phyloP scores from a whole-genome alignment of 2,888 invertebrate species.

The Trichogramma evanescens region DNA sequence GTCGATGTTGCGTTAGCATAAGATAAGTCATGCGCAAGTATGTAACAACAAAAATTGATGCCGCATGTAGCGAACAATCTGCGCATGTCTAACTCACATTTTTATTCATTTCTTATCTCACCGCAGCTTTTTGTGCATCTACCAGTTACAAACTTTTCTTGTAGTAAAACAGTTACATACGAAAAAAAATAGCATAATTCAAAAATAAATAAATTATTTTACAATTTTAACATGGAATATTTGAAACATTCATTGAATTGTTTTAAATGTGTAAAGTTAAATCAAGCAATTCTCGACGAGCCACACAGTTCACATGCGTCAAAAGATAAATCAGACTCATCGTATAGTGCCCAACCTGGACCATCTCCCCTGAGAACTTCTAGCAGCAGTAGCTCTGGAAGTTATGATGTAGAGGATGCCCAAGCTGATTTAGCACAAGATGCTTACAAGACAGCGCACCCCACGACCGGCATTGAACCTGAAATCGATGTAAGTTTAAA shows the following conservation, averaged over 20 bases:
- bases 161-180: too few relatives aligned
- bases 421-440: constrained; percentile 35
- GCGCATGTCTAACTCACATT: constrained; percentile 12
- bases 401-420: constrained; percentile 44
- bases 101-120: background rate
- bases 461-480: constrained; percentile 1
- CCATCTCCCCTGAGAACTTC: constrained; percentile 40
- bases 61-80: background rate
- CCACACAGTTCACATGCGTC: constrained; percentile 38
- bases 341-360: constrained; percentile 29
- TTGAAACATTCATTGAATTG: constrained; percentile 9
- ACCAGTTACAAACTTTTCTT: too few relatives aligned
- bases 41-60: too few relatives aligned
- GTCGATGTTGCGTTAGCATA: too few relatives aligned
- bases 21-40: too few relatives aligned
- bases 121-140: too few relatives aligned
- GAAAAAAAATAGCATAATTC: too few relatives aligned
- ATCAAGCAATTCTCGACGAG: constrained; percentile 41
- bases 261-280: constrained; percentile 7
- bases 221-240: constrained; percentile 5
- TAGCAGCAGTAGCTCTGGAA: constrained; percentile 44
- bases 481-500: constrained; percentile 15
- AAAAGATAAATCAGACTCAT: constrained; percentile 36
- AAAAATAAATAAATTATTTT: too few relatives aligned
- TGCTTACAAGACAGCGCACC: constrained; percentile 19